These are phyloP conservation scores for Tachystola acroxantha DNA, from an alignment of 2,888 invertebrate genomes.

Conservation along the genomic window DNA sequence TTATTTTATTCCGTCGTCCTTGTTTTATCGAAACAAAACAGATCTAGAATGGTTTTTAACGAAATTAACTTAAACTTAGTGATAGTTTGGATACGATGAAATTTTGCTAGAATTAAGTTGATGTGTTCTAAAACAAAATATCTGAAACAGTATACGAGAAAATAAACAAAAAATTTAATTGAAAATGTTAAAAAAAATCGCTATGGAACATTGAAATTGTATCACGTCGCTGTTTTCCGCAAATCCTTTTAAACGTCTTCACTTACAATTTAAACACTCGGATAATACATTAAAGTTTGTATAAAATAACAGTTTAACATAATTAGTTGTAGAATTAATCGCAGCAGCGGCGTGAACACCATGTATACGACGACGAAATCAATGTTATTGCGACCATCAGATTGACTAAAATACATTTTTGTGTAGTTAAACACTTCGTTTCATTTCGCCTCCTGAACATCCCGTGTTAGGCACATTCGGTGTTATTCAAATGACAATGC, in stretches of 20 bases:
- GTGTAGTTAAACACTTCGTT: constrained; percentile 75
- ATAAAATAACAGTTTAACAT: too few species aligned
- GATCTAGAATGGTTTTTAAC: constrained; percentile 25
- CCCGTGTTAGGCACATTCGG: too few species aligned
- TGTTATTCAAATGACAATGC: too few species aligned
- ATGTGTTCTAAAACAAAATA: constrained; percentile 75
- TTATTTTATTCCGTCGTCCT: constrained; percentile 31
- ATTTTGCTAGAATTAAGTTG: constrained; percentile 60
- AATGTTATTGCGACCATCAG: constrained; percentile 75
- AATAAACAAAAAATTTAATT: constrained; percentile 49
- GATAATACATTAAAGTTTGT: too few species aligned
- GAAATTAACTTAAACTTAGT: constrained; percentile 46
- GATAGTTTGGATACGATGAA: constrained; percentile 45
- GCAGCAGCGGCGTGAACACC: constrained; percentile 54
- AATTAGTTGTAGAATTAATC: too few species aligned
- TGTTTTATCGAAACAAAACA: constrained; percentile 15
- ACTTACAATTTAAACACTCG: too few species aligned
- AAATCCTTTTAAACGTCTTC: background rate
- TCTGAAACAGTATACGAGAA: constrained; percentile 77
- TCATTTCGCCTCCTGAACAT: too few species aligned
- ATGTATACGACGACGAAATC: constrained; percentile 74
- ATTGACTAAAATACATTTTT: constrained; percentile 75
- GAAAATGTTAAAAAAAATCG: constrained; percentile 40
- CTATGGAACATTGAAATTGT: constrained; percentile 49
- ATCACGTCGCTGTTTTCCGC: constrained; percentile 42